Conservation (phyloP, 2,888 invertebrate species). For the Caenorhabditis doughertyi region DNA sequence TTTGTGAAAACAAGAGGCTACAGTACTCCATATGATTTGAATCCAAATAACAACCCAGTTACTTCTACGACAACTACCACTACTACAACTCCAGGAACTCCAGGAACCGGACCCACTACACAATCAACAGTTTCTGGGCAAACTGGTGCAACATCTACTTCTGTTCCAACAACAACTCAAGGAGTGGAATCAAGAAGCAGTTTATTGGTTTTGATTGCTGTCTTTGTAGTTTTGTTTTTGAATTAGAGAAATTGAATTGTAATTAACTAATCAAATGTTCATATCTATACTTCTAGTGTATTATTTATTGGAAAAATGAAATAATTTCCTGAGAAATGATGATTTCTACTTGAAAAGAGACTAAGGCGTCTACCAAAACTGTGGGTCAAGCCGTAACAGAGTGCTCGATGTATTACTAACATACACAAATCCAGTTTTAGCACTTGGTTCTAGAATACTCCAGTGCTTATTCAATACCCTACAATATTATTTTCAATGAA, state of each 20-base stretch:
- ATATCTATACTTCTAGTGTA: background rate
- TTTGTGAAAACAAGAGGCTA: conserved; percentile 58
- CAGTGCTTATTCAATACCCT: background rate
- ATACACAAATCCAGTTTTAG: too few relatives aligned
- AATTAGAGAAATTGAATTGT: conserved; percentile 8
- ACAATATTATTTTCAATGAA: conserved; percentile 6
- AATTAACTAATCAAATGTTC: background rate
- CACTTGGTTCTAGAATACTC: too few relatives aligned
- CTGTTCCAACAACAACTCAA: background rate
- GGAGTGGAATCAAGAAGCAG: conserved; percentile 4
- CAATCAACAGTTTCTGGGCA: background rate
- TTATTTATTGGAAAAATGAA: background rate
- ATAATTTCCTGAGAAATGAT: background rate
- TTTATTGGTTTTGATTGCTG: background rate
- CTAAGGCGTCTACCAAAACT: too few relatives aligned
- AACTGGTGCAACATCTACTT: background rate
- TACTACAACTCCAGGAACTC: conserved; percentile 12
- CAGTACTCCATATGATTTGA: conserved; percentile 56
- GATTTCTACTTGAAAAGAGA: too few relatives aligned
- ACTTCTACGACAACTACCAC: background rate
- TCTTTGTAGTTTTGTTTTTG: conserved; percentile 1
- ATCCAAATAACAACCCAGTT: background rate
- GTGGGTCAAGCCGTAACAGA: too few relatives aligned
- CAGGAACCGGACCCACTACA: background rate
- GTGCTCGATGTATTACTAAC: too few relatives aligned